phyloP scores from a whole-genome alignment of 2,113 vertebrate genomes.

The Mus pahari region DNA sequence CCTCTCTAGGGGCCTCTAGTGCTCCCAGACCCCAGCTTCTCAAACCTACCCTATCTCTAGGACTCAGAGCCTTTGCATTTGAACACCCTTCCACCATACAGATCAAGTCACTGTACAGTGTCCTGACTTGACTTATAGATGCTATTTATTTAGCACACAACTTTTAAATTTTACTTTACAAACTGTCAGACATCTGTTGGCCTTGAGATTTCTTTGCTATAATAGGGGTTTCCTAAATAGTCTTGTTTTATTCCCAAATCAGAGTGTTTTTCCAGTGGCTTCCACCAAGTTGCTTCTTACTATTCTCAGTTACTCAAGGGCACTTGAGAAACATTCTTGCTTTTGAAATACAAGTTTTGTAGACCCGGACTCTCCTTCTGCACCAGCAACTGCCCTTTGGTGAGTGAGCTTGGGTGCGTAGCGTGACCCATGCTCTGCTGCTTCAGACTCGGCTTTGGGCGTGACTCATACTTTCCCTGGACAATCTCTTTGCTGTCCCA shows the following conservation, averaged over 20 bases:
- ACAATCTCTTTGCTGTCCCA: not conserved
- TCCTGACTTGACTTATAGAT: not conserved
- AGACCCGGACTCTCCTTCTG: not conserved
- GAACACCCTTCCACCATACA: not conserved
- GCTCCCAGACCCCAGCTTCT: not conserved
- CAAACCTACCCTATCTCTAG: not conserved
- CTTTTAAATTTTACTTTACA: not conserved
- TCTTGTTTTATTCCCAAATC: not conserved
- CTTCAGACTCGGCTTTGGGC: not conserved
- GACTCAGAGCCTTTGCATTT: not conserved
- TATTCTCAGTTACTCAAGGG: not conserved
- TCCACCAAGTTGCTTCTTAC: not conserved
- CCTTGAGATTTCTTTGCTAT: not conserved
- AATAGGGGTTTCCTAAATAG: not conserved
- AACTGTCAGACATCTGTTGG: not conserved
- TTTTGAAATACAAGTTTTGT: constrained; percentile 10
- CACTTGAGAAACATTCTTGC: not conserved
- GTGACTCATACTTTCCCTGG: not conserved
- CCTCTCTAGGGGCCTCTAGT: too few relatives aligned
- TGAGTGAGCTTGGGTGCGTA: not conserved
- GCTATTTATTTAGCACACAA: not conserved
- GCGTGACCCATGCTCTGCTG: not conserved
- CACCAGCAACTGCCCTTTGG: too few relatives aligned
- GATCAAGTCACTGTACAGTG: not conserved
- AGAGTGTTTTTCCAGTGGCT: not conserved